Percentiles rank a stretch among this genome's conserved stretches.
Evolutionary conservation across 37 sponge, comb jelly and placozoan species (phyloP).

Genomic region (Cliona cf. orientalis): DNA sequence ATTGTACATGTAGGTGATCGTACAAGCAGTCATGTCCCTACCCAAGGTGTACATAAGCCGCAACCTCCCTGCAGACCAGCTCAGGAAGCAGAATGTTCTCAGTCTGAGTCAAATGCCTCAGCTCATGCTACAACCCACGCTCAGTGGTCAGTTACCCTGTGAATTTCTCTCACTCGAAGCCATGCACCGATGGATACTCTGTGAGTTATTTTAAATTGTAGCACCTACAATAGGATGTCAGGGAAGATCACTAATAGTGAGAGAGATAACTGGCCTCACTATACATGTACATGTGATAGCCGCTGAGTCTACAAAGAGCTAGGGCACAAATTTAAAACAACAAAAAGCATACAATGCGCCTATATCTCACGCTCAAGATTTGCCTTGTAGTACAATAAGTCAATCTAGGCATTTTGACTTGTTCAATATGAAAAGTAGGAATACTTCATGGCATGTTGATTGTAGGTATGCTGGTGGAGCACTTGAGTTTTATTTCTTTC

Average conservation of each 20-base stretch:
- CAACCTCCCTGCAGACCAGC: slow-evolving; percentile 80
- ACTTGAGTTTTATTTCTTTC: no score
- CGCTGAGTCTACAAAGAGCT: no score
- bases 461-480: no score
- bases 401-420: no score
- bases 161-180: slow-evolving; percentile 84
- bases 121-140: slow-evolving; percentile 72
- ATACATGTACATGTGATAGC: no score
- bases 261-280: background rate
- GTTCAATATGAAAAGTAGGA: no score
- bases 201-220: slow-evolving; percentile 70
- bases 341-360: no score
- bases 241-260: background rate
- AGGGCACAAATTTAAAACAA: no score
- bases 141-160: slow-evolving; percentile 77
- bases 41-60: slow-evolving; percentile 60
- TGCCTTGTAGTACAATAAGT: no score
- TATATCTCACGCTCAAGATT: no score
- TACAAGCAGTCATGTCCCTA: slow-evolving; percentile 81
- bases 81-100: slow-evolving; percentile 56
- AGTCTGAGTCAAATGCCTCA: slow-evolving; percentile 60
- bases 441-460: no score
- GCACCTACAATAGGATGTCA: background rate
- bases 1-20: slow-evolving; percentile 42
- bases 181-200: slow-evolving; percentile 88